Base-by-base conservation (phyloP, 2,888 invertebrate species). In the Cactoblastis cactorum region DNA sequence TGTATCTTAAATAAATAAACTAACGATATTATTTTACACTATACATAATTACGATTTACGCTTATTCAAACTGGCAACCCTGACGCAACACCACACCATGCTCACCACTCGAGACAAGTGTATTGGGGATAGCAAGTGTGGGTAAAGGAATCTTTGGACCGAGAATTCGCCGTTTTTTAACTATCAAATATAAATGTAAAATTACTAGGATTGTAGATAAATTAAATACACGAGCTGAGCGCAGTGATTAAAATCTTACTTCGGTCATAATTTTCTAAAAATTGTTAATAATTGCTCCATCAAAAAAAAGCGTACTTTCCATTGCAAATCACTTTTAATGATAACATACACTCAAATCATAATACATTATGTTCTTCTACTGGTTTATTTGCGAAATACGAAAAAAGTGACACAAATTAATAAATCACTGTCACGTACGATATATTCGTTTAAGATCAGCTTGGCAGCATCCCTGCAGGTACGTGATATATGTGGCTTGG, bases 41-140 rank as follows among this genome's bases (percentile, higher is more conserved):
- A n/a, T n/a, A n/a, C n/a, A n/a, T n/a, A n/a, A n/a, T n/a, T n/a
- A n/a, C n/a, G n/a, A n/a, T n/a, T n/a, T n/a, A n/a, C n/a, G n/a
- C n/a, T 14, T n/a, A 3, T 34, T 12, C 14, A 1, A 14, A 2
- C 5, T 17, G 37, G 17, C 2, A 37, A 17, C 37, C 37, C 37
- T 37, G 1, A 15, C 11, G 17, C 9, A 15, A 1, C 37, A n/a
- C n/a, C n/a, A n/a, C n/a, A n/a, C n/a, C n/a, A n/a, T n/a, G n/a
- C 37, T 17, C 37, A 17, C 15, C 14, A 19, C 18, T 33, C 45
- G 22, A n/a, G n/a, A 45, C 45, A 33, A 45, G 32, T 45, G 45
- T 45, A 45, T 45, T 18, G 45, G 33, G 45, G 18, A 33, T 45
- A 12, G 33, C 33, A 28, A 24, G 32, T 33, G 45, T 33, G 32